These are phyloP conservation scores for Ailuropoda melanoleuca DNA, from an alignment of 2,113 vertebrate genomes.

Conservation along the genomic window DNA sequence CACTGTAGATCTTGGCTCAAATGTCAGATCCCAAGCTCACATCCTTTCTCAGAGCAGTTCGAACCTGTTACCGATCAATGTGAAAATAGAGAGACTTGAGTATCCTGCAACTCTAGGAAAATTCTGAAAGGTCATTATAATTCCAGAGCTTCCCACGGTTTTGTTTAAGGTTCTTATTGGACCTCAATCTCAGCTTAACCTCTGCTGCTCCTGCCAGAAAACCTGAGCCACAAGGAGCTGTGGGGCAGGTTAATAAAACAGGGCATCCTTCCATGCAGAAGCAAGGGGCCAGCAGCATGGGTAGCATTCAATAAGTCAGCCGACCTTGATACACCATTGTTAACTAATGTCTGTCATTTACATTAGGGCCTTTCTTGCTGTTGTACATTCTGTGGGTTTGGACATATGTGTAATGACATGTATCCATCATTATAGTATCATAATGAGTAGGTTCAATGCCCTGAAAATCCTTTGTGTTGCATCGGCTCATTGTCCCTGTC, in stretches of 20 bases:
- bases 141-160: not conserved
- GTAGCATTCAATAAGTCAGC: too few relatives aligned
- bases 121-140: not conserved
- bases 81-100: not conserved
- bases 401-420: too few relatives aligned
- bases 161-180: not conserved
- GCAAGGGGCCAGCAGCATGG: too few relatives aligned
- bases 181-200: not conserved
- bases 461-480: not conserved
- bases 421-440: not conserved
- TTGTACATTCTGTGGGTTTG: not conserved
- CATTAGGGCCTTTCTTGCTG: not conserved
- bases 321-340: too few relatives aligned
- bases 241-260: accelerated
- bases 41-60: too few relatives aligned
- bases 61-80: accelerated
- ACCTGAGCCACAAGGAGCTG: not conserved
- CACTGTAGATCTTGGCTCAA: accelerated
- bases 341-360: not conserved
- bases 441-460: not conserved
- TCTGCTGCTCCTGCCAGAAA: too few relatives aligned
- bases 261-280: accelerated
- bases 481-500: too few relatives aligned
- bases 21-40: accelerated
- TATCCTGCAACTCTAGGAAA: accelerated